A percentile compares a stretch with the other conserved stretches of the same genome.
Evolutionary conservation across 2,797 vertebrate genomes (phyloP).

Genomic region (Sternarchorhynchus goeldii): DNA sequence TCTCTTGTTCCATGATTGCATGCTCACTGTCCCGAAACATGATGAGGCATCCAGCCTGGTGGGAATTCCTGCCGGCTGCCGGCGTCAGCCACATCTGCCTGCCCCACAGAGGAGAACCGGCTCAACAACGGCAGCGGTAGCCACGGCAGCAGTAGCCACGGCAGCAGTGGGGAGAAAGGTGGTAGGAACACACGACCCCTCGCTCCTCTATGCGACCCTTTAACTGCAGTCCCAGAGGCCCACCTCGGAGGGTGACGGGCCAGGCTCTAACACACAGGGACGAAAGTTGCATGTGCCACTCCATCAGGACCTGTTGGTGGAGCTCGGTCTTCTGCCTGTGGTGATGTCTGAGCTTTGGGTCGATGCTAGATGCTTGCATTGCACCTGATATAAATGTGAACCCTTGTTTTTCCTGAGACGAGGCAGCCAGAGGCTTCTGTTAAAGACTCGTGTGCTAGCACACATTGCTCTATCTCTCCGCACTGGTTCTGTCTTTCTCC

Average conservation of each 20-base stretch:
- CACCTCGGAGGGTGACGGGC: neutral
- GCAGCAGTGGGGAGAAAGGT: constrained; percentile 7
- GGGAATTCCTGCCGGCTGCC: constrained; percentile 73
- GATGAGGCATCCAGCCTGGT: constrained; percentile 84
- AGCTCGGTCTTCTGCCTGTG: neutral
- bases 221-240: neutral
- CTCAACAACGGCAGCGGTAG: constrained; percentile 52
- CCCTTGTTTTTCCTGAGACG: neutral
- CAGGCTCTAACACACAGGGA: no score
- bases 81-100: constrained; percentile 80
- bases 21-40: constrained; percentile 84
- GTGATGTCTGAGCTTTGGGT: constrained; percentile 8
- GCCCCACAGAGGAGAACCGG: constrained; percentile 64
- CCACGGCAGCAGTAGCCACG: constrained; percentile 8
- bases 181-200: constrained; percentile 57
- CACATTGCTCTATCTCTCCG: neutral
- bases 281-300: neutral
- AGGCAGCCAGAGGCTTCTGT: neutral
- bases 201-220: neutral
- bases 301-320: neutral
- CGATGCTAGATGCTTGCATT: neutral
- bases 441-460: neutral
- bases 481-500: neutral
- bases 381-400: constrained; percentile 7
- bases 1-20: constrained; percentile 67